A percentile compares a stretch with the other conserved stretches of the same genome.
phyloP scores from a whole-genome alignment of 2,888 invertebrate genomes.

The Peribatodes rhomboidaria region DNA sequence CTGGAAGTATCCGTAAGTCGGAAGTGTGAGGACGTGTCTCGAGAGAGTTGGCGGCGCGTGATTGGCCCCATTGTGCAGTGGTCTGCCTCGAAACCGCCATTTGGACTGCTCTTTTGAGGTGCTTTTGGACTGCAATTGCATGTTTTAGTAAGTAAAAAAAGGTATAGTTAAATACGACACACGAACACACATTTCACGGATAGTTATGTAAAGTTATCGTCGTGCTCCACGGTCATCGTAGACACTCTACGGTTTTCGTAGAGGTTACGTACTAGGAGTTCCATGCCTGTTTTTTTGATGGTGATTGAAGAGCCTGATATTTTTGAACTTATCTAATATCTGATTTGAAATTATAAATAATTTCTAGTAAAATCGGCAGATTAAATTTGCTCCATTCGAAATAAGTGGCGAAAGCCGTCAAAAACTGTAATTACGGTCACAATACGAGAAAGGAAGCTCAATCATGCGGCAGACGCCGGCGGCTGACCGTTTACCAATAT shows the following conservation, averaged over 20 bases:
- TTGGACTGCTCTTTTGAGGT: slow-evolving; percentile 60
- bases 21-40: slow-evolving; percentile 75
- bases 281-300: background rate
- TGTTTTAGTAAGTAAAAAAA: background rate
- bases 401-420: slow-evolving; percentile 46
- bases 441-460: slow-evolving; percentile 62
- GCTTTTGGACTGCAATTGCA: slow-evolving; percentile 38
- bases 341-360: slow-evolving; percentile 7
- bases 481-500: slow-evolving; percentile 73
- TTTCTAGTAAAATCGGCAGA: slow-evolving; percentile 21
- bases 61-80: slow-evolving; percentile 83
- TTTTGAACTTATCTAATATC: background rate
- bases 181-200: no score
- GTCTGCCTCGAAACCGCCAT: slow-evolving; percentile 72
- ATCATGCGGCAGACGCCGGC: slow-evolving; percentile 58
- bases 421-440: slow-evolving; percentile 57
- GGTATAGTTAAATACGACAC: background rate
- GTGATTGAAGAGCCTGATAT: background rate
- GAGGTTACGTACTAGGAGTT: no score
- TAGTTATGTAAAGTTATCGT: background rate
- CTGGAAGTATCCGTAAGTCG: slow-evolving; percentile 66
- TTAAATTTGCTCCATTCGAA: slow-evolving; percentile 34
- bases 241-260: background rate
- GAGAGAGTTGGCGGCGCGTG: slow-evolving; percentile 74
- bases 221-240: background rate